phyloP scores from a whole-genome alignment of 2,113 vertebrate species.

The Xerus inauris region DNA sequence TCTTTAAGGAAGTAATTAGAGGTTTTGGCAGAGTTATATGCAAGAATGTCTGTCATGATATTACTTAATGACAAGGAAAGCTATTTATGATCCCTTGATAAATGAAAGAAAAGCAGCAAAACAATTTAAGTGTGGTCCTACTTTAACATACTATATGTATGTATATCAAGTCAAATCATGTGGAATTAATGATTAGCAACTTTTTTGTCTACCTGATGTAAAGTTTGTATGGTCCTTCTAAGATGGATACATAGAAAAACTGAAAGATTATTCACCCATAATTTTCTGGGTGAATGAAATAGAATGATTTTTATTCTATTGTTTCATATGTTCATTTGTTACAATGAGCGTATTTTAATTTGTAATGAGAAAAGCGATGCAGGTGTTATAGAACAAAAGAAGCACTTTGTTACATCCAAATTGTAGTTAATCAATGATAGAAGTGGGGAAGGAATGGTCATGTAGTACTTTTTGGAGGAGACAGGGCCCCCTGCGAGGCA shows the following conservation, averaged over 20 bases:
- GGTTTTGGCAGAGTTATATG: background rate
- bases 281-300: background rate
- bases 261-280: constrained; percentile 27
- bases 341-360: background rate
- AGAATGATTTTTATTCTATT: background rate
- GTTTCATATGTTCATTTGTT: background rate
- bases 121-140: background rate
- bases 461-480: background rate
- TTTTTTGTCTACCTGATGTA: background rate
- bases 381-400: background rate
- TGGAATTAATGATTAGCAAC: background rate
- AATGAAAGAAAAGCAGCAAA: constrained; percentile 57
- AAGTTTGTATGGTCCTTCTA: background rate
- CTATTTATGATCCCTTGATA: background rate
- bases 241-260: background rate
- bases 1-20: constrained; percentile 35
- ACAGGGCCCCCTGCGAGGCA: background rate
- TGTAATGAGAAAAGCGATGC: background rate
- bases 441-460: background rate
- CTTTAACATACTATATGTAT: background rate
- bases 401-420: background rate
- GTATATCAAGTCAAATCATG: background rate
- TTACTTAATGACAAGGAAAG: background rate
- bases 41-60: background rate
- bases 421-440: background rate